phyloP scores from a whole-genome alignment of 1,140 invertebrate genomes.

The Panagrolaimus sp. region DNA sequence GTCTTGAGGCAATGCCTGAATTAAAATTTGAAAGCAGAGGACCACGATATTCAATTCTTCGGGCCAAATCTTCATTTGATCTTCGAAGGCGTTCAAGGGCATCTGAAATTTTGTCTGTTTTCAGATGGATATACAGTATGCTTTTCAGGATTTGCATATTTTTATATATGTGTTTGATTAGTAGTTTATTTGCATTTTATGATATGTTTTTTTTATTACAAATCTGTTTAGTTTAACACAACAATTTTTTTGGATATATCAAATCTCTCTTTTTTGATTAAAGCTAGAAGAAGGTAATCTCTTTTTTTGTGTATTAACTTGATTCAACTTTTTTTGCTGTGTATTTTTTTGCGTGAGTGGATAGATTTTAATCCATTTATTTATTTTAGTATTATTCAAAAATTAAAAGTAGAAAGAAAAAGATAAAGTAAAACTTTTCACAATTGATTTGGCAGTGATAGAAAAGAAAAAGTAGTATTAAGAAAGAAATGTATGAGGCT shows the following conservation, averaged over 20 bases:
- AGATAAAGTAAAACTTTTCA: too few relatives aligned
- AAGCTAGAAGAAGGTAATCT: too few relatives aligned
- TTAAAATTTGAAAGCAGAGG: constrained; percentile 53
- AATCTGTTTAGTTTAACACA: not conserved
- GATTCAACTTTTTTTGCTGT: too few relatives aligned
- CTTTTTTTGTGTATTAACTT: not conserved
- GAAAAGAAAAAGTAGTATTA: too few relatives aligned
- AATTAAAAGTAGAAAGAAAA: too few relatives aligned
- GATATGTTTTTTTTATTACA: constrained; percentile 11
- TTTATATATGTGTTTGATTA: not conserved
- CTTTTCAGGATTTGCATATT: not conserved
- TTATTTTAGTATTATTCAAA: too few relatives aligned
- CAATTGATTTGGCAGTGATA: too few relatives aligned
- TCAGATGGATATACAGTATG: constrained; percentile 3
- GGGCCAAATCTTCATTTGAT: constrained; percentile 48
- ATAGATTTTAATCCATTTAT: too few relatives aligned
- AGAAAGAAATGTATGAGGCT: too few relatives aligned
- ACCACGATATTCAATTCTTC: constrained; percentile 51
- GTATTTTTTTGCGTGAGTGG: too few relatives aligned
- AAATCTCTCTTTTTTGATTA: too few relatives aligned
- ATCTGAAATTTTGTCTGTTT: constrained; percentile 34
- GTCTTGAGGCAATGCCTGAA: constrained; percentile 40
- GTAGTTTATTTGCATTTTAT: not conserved
- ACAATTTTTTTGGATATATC: too few relatives aligned
- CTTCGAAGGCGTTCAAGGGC: constrained; percentile 37